Conservation (phyloP, 1,140 invertebrate species). For the Drosophila tristis region DNA sequence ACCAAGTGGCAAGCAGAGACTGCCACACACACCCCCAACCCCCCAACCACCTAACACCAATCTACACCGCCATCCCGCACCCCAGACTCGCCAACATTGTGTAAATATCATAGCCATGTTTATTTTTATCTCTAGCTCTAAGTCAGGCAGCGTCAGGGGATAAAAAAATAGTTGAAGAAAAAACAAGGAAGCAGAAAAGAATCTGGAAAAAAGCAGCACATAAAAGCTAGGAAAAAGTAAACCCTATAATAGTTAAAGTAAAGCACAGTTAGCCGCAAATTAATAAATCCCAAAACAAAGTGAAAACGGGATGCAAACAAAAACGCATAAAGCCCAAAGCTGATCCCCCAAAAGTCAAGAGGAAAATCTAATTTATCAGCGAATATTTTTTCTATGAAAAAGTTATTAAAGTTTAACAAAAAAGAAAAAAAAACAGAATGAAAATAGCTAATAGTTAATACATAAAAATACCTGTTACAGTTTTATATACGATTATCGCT, state of each 20-base stretch:
- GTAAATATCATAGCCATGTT: conserved; percentile 81
- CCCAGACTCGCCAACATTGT: conserved; percentile 60
- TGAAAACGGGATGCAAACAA: conserved; percentile 20
- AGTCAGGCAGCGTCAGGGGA: conserved; percentile 52
- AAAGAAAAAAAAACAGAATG: not conserved
- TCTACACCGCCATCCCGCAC: not conserved
- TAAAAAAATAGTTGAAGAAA: conserved; percentile 16
- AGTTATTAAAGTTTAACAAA: conserved; percentile 48
- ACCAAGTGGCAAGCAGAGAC: conserved; percentile 66
- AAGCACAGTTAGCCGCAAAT: conserved; percentile 63
- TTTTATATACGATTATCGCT: conserved; percentile 10
- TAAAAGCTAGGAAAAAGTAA: conserved; percentile 39
- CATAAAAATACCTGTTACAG: conserved; percentile 21
- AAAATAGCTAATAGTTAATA: conserved; percentile 41
- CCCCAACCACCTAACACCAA: not conserved
- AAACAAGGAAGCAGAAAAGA: conserved; percentile 23
- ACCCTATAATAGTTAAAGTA: conserved; percentile 52
- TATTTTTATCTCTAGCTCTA: conserved; percentile 80
- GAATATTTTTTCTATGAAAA: conserved; percentile 77
- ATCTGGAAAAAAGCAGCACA: conserved; percentile 35
- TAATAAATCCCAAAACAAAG: conserved; percentile 45
- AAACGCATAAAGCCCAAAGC: conserved; percentile 4
- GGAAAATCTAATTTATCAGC: conserved; percentile 48
- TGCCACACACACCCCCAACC: conserved; percentile 29
- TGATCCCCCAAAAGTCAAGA: conserved; percentile 28